phyloP scores from a whole-genome alignment of 2,888 invertebrate species.

The Lithophane leautieri region DNA sequence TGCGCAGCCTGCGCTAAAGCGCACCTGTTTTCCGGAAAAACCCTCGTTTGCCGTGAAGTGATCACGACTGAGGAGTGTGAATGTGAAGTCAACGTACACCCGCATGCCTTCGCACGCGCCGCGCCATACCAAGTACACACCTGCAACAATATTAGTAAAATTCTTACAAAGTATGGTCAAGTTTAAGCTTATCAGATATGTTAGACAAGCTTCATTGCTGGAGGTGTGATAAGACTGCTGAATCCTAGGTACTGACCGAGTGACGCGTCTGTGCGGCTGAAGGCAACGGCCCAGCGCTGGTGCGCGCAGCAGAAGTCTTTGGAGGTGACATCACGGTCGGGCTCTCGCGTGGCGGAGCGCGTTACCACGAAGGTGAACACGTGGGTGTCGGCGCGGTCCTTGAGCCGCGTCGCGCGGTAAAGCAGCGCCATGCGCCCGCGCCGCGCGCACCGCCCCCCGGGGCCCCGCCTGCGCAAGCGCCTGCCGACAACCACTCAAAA shows the following conservation, averaged over 20 bases:
- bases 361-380: slow-evolving; percentile 96
- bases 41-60: slow-evolving; percentile 96
- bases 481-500: slow-evolving; percentile 69
- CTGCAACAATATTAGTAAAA: slow-evolving; percentile 83
- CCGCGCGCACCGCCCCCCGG: slow-evolving; percentile 86
- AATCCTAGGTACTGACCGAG: slow-evolving; percentile 78
- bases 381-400: slow-evolving; percentile 95
- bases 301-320: slow-evolving; percentile 95
- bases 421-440: slow-evolving; percentile 93
- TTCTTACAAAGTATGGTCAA: neutral
- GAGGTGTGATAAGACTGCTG: neutral
- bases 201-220: neutral
- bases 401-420: slow-evolving; percentile 95
- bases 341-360: slow-evolving; percentile 93
- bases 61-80: slow-evolving; percentile 94
- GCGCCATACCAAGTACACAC: slow-evolving; percentile 94
- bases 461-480: slow-evolving; percentile 83
- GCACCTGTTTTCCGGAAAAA: slow-evolving; percentile 94
- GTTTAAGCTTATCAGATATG: neutral
- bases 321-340: slow-evolving; percentile 94
- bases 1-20: slow-evolving; percentile 92
- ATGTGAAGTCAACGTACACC: slow-evolving; percentile 95
- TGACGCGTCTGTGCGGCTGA: slow-evolving; percentile 94
- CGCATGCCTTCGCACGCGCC: slow-evolving; percentile 94
- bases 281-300: slow-evolving; percentile 95